These are phyloP conservation scores for Tympanoctomys barrerae DNA, from an alignment of 2,797 vertebrate genomes.

Conservation along the genomic window DNA sequence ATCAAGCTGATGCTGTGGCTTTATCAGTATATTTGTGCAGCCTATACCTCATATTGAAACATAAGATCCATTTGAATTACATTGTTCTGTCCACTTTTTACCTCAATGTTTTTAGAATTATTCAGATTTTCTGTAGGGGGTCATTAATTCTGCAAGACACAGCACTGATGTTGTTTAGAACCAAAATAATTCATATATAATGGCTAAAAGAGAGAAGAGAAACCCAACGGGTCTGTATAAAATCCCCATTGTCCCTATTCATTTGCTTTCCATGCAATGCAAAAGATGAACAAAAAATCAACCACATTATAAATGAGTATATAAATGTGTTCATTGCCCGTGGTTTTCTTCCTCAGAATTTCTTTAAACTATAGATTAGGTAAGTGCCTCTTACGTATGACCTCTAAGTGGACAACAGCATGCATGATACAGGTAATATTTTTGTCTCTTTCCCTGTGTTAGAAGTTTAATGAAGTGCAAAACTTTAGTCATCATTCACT, in stretches of 20 bases:
- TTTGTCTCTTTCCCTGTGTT: conserved; percentile 14
- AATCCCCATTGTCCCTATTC: background rate
- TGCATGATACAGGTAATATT: background rate
- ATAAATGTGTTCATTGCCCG: background rate
- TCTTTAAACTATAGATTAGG: background rate
- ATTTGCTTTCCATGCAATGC: background rate
- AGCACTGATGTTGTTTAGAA: background rate
- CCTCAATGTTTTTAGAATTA: background rate
- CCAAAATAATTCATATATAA: background rate
- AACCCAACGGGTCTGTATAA: background rate
- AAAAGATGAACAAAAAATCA: conserved; percentile 12
- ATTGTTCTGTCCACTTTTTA: background rate
- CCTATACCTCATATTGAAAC: conserved; percentile 13
- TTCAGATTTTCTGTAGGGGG: background rate
- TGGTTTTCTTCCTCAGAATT: conserved; percentile 22
- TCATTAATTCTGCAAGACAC: conserved; percentile 53
- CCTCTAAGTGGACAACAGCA: background rate
- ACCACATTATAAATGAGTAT: background rate
- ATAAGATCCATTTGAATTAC: conserved; percentile 1
- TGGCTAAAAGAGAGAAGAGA: background rate
- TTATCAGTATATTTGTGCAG: background rate
- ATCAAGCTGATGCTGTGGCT: background rate
- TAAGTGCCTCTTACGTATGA: background rate
- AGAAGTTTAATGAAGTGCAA: background rate
- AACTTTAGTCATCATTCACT: background rate